Evolutionary conservation across 2,888 invertebrate species (phyloP).

Genomic region (Ditylenchus weischeri): DNA sequence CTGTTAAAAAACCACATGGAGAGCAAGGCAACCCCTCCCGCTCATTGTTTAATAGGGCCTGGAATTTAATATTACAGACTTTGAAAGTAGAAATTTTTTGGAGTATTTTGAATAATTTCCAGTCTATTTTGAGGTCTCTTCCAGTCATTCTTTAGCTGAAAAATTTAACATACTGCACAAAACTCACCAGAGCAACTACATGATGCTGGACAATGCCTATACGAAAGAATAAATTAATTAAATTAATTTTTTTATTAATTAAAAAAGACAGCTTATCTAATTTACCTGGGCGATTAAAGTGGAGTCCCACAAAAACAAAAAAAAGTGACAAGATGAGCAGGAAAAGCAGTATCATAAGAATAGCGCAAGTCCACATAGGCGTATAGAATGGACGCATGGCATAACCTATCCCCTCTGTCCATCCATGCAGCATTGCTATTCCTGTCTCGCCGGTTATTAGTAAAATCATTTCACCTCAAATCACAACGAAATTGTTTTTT

Average conservation of each 20-base stretch:
- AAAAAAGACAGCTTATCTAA: too few relatives aligned
- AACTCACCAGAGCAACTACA: conserved; percentile 34
- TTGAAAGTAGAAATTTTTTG: too few relatives aligned
- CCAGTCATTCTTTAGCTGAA: too few relatives aligned
- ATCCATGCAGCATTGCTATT: conserved; percentile 34
- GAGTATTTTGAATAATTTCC: too few relatives aligned
- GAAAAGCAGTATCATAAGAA: conserved; percentile 35
- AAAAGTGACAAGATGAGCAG: conserved; percentile 37
- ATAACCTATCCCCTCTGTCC: conserved; percentile 39
- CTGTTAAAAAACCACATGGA: too few relatives aligned
- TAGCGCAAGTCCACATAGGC: conserved; percentile 37
- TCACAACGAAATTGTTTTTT: neutral
- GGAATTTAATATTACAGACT: too few relatives aligned
- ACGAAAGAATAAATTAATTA: too few relatives aligned
- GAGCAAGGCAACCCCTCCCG: too few relatives aligned
- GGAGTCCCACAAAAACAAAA: conserved; percentile 36
- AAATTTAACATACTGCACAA: neutral
- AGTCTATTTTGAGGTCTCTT: too few relatives aligned
- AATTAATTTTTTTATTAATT: too few relatives aligned
- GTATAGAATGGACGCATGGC: conserved; percentile 32
- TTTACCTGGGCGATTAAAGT: conserved; percentile 30
- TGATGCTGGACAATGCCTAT: conserved; percentile 33
- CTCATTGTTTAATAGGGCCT: too few relatives aligned
- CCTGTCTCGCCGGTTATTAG: conserved; percentile 39
- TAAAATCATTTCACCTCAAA: conserved; percentile 31